phyloP scores from a whole-genome alignment of 2,888 invertebrate genomes.

The Spisula subtruncata region DNA sequence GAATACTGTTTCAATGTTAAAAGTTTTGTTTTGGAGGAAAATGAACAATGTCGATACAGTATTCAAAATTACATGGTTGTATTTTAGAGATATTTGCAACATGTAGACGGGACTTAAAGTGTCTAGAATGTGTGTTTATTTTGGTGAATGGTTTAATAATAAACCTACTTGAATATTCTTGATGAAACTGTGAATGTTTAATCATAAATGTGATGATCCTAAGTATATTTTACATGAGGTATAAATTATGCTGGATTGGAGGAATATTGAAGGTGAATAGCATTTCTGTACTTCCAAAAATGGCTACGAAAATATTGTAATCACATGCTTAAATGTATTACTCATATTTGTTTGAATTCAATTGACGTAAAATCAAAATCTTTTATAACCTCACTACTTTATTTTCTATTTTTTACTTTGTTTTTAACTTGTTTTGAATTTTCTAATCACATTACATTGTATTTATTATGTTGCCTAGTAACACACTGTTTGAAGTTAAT shows the following conservation, averaged over 20 bases:
- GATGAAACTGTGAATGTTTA: neutral
- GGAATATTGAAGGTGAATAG: neutral
- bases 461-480: no score
- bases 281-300: neutral
- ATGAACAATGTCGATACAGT: neutral
- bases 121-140: neutral
- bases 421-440: no score
- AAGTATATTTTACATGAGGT: neutral
- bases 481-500: no score
- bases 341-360: neutral
- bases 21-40: constrained; percentile 2
- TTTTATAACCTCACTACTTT: neutral
- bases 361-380: neutral
- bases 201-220: neutral
- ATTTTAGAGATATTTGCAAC: constrained; percentile 7
- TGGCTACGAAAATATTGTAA: neutral
- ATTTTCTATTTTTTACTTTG: no score
- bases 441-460: no score
- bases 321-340: neutral
- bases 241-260: neutral
- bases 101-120: neutral
- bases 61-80: neutral
- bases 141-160: neutral
- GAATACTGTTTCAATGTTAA: neutral
- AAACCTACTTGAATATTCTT: neutral